Base-by-base conservation (phyloP, 30 jellyfish, hydroid and myxozoan genomes). In the Chrysaora quinquecirrha region DNA sequence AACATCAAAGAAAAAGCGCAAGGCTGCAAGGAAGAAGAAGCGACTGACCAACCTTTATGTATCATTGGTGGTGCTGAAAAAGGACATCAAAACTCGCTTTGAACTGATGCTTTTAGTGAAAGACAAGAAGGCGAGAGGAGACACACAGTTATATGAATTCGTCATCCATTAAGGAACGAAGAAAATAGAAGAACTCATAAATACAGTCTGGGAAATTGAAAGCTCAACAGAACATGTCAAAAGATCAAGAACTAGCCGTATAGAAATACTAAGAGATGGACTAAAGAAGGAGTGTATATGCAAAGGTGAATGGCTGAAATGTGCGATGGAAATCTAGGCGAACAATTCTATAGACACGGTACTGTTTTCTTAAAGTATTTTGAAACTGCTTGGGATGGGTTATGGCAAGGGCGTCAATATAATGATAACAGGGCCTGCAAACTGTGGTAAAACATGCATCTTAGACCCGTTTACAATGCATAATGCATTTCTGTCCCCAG, bases 361-460 rank as follows among this genome's bases (percentile, higher is more conserved):
- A 12, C 2, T 69, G 30, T 69, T 69, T 69, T 65, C 81, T 9
- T 65, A 31, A 2, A 32, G 67, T 2, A 38, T 30, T 33, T 11
- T 31, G 34, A 38, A 33, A n/a, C 63, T 25, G 63, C 72, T 69
- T 25, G 28, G 11, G 23, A 69, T 29, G 34, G 81, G 81, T 29
- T 11, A 66, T 25, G 78, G 81, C 19, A 69, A 69, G 34, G 30
- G 34, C 68, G 67, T 48, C 27, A 73, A 75, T 54, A 32, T 50
- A 19, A 48, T 30, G 62, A 50, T 54, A 9, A 18, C 28, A 14
- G 87, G 87, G n/a, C 64, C 78, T 19, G 78, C 87, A 75, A 75
- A 75, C 33, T 58, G 87, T 22, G 80, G 64, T n/a, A 75, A 75
- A 30, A 54, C 80, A 58, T 58, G 49, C 34, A 28, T 75, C 19